A percentile compares a stretch with the other conserved stretches of the same genome.
phyloP scores from a whole-genome alignment of 2,797 vertebrate genomes.

The Chaetodon trifasciatus region DNA sequence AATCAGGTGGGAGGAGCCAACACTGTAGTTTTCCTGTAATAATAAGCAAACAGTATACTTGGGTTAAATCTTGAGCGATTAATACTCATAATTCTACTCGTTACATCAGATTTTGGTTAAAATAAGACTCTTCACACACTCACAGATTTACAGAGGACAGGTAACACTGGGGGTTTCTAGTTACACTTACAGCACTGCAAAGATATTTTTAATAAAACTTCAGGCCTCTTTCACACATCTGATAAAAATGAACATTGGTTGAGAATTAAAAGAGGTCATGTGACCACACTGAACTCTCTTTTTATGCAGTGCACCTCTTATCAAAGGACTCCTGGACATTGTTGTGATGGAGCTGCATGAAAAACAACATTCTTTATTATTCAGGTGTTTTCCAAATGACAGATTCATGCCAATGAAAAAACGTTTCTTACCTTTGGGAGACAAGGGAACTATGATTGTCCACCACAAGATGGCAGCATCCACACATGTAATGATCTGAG shows the following conservation, averaged over 20 bases:
- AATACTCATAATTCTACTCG: too few relatives aligned
- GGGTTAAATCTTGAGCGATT: too few relatives aligned
- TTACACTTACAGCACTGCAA: neutral
- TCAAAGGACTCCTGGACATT: neutral
- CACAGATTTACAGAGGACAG: neutral
- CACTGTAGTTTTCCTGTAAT: too few relatives aligned
- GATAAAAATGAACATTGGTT: neutral
- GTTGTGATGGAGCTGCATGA: neutral
- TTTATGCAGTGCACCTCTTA: too few relatives aligned
- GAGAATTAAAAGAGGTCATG: neutral
- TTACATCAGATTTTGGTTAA: neutral
- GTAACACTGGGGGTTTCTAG: neutral
- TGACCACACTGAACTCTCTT: neutral
- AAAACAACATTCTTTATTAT: neutral
- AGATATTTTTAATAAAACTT: neutral
- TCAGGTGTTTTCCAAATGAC: neutral
- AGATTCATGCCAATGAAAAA: neutral
- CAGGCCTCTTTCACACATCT: neutral
- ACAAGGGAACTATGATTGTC: rapidly evolving
- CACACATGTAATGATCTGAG: neutral
- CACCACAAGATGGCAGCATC: slow-evolving; percentile 65
- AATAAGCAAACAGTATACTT: too few relatives aligned
- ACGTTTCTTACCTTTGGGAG: neutral
- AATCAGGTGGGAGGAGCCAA: slow-evolving; percentile 9
- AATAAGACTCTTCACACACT: neutral